phyloP scores from a whole-genome alignment of 2,888 invertebrate genomes.

The Rhagonycha fulva region DNA sequence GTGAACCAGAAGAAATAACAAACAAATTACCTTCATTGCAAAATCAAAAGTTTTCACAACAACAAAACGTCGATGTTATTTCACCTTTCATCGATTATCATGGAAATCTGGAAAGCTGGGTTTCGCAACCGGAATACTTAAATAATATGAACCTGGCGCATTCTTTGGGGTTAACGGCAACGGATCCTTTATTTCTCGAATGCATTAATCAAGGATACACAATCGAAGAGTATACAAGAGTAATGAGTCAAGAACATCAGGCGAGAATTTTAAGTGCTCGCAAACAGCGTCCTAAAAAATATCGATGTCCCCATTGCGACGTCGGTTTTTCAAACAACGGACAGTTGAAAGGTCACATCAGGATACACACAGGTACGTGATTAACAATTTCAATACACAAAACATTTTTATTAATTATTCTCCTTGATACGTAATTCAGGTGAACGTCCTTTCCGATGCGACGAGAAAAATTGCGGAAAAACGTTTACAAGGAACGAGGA shows the following conservation, averaged over 20 bases:
- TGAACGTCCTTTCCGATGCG: conserved; percentile 87
- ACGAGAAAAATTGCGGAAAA: conserved; percentile 83
- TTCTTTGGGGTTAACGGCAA: conserved; percentile 40
- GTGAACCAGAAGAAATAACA: not conserved
- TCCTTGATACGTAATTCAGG: conserved; percentile 55
- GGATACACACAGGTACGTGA: conserved; percentile 73
- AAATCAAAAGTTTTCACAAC: not conserved
- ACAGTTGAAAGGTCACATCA: conserved; percentile 87
- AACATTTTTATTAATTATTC: not conserved
- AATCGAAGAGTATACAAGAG: conserved; percentile 73
- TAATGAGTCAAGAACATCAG: conserved; percentile 73
- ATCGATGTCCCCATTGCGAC: conserved; percentile 87
- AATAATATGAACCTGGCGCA: conserved; percentile 36
- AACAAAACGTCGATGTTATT: not conserved
- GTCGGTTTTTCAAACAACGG: conserved; percentile 94
- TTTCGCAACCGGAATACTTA: conserved; percentile 35
- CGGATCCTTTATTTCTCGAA: conserved; percentile 49
- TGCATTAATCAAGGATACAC: conserved; percentile 56
- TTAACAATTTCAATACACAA: not conserved
- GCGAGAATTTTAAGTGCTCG: conserved; percentile 67
- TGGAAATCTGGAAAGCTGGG: conserved; percentile 32
- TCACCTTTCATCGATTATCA: conserved; percentile 9
- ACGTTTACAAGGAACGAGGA: conserved; percentile 92
- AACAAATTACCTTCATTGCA: not conserved
- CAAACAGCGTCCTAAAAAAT: conserved; percentile 87